Evolutionary conservation across 1,140 invertebrate genomes (phyloP), one percentile per base, ranked within the genome.

Genomic region (Drosophila subpulchrella): DNA sequence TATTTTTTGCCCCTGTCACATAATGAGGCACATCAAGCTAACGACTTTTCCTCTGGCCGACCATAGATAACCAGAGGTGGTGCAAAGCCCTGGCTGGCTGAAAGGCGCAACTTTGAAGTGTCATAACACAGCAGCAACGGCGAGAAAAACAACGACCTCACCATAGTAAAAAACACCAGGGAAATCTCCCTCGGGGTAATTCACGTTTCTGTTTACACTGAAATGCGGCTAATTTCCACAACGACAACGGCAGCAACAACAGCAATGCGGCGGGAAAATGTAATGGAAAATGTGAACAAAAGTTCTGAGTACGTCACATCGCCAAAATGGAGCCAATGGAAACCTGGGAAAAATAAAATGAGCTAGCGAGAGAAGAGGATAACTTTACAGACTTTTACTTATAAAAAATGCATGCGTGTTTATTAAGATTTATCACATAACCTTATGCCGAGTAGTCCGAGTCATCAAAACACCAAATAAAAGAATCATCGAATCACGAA

Each of bases 191-290:
- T 44, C 50, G 41, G 59, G 65, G 78, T 56, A 72, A 82, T 75
- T 73, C 82, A 76, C 82, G 65, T 71, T 82, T 60, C 75, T 72
- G 59, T 86, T 81, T 81, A 60, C 74, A 81, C 53, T 42, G 39
- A 71, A 73, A 68, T 76, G 75, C 62, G 50, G 83, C 82, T 85
- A 86, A 86, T 86, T 88, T 88, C 48, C 68, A 61, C 78, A 63
- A 46, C 66, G 67, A 58, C 36, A 61, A 34, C 47, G 73, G 67
- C 42, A 61, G 30, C 17, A 55, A 38, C 47, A 77, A 73, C 42
- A 61, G 30, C 17, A 55, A 48, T 36, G 58, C 39, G 46, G 24
- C 47, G 44, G 39, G 34, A 70, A 83, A 75, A 75, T 66, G 72
- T 83, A 70, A 80, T 74, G 79, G 34, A 56, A 62, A 70, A 70